Evolutionary conservation across 2,113 vertebrate genomes (phyloP).

Genomic region (Chelonoidis abingdonii): DNA sequence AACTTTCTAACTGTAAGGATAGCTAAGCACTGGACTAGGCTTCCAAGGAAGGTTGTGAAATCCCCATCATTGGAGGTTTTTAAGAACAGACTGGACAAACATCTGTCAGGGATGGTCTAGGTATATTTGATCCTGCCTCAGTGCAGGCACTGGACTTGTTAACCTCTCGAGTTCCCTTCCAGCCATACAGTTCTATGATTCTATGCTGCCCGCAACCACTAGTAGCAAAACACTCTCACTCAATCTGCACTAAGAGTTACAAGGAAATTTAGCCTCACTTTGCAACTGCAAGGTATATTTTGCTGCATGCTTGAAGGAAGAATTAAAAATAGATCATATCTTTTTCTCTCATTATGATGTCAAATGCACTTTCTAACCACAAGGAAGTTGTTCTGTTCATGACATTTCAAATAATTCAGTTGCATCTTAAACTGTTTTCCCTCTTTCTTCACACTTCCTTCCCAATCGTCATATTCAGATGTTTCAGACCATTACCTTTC

Average conservation of each 20-base stretch:
- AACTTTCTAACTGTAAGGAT: neutral
- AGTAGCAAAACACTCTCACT: neutral
- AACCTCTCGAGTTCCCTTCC: no score
- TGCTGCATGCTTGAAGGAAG: slow-evolving; percentile 19
- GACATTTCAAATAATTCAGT: slow-evolving; percentile 30
- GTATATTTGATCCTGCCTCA: no score
- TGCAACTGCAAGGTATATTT: neutral
- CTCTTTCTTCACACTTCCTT: slow-evolving; percentile 20
- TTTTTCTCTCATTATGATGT: slow-evolving; percentile 46
- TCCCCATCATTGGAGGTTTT: neutral
- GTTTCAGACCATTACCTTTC: slow-evolving; percentile 51
- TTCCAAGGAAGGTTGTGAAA: neutral
- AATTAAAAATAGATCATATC: neutral
- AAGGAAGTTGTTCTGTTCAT: neutral
- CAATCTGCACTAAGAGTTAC: neutral
- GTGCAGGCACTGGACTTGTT: no score
- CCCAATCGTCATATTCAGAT: slow-evolving; percentile 27
- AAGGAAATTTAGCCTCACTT: neutral
- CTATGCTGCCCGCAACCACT: neutral
- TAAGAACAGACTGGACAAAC: neutral
- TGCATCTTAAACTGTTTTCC: slow-evolving; percentile 31
- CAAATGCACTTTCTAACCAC: slow-evolving; percentile 23
- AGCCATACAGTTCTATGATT: no score
- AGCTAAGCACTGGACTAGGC: neutral
- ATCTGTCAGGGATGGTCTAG: neutral